Conservation (phyloP, 2,888 invertebrate species). For the Dasypogon diadema region DNA sequence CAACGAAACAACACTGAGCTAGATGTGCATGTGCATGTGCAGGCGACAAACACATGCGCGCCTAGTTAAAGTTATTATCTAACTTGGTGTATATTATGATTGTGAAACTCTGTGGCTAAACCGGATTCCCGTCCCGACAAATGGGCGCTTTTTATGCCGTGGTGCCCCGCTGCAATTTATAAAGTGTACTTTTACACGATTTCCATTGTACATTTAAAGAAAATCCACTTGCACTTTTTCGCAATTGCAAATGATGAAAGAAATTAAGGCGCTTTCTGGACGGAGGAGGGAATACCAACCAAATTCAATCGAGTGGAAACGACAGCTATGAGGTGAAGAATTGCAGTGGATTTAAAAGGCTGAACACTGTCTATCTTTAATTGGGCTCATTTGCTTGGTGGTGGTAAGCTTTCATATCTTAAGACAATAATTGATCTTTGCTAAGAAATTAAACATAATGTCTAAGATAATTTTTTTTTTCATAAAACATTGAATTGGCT, state of each 20-base stretch:
- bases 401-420: no score
- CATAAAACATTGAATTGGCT: no score
- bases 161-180: background rate
- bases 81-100: constrained; percentile 3
- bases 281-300: background rate
- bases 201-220: constrained; percentile 38
- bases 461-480: no score
- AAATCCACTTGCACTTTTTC: constrained; percentile 42
- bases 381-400: no score
- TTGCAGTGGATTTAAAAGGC: no score
- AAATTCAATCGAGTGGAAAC: no score
- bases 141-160: constrained; percentile 26
- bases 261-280: background rate
- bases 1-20: background rate
- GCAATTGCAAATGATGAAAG: constrained; percentile 9
- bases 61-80: constrained; percentile 17
- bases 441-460: no score
- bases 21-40: background rate
- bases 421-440: no score
- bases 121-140: constrained; percentile 28
- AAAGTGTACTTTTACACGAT: constrained; percentile 29
- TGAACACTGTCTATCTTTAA: no score
- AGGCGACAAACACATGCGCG: background rate
- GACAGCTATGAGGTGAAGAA: no score
- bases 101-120: constrained; percentile 36